Base-by-base conservation (phyloP, 2,888 invertebrate species). In the Dendrolimus pini region DNA sequence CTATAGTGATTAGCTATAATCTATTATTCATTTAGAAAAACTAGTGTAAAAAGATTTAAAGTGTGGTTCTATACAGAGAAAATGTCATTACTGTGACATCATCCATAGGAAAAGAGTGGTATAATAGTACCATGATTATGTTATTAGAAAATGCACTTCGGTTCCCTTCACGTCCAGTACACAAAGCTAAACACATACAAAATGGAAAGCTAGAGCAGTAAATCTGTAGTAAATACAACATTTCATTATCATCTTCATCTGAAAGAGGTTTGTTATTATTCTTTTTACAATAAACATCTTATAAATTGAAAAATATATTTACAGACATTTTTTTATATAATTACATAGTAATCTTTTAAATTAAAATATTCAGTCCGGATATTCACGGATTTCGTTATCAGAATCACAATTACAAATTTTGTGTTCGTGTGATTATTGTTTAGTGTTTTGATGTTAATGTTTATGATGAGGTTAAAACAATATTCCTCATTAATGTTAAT, bases 141-240 rank as follows among this genome's bases (percentile, higher is more conserved):
- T 30, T 30, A 30, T 30, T 30, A 30, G 30, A 47, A 9, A 47
- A 10, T 47, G 47, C 47, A 47, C 59, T 72, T 82, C 79, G 80
- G 80, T 80, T 86, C 82, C 82, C 82, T 83, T 71, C 79, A 78
- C 74, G 74, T 70, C 67, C 75, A 81, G 75, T 80, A 88, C 81
- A 88, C 77, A 88, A 85, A 87, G 86, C 86, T 87, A 83, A 76
- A 86, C 81, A 87, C 76, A 83, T 71, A 80, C 71, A 85, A 75
- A 75, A 75, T 77, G 66, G 71, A 82, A 88, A 88, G 79, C 80
- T 80, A 74, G 42, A 75, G 77, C 77, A 71, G 67, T 70, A 67
- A 71, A 65, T 66, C 70, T 64, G 69, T 67, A 64, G 63, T 67
- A 68, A 72, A 71, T 59, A 30, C 30, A 30, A 30, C 3, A 47